Percentiles rank a stretch among this genome's conserved stretches.
These are phyloP conservation scores for Amazona ochrocephala DNA, from an alignment of 2,797 vertebrate genomes.

Conservation along the genomic window DNA sequence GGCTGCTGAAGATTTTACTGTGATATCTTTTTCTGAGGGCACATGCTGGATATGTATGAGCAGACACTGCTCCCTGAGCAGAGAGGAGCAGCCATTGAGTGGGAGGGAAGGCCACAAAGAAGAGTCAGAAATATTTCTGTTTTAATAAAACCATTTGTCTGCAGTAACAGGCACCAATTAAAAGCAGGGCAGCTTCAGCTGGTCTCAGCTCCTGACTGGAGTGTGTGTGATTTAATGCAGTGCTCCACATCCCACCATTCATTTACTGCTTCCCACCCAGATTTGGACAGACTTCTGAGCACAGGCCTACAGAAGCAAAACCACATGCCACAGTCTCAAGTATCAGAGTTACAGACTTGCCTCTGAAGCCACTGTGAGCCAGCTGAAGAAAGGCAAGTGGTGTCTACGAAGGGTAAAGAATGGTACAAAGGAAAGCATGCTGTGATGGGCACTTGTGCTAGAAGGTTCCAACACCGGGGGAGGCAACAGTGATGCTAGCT, in stretches of 20 bases:
- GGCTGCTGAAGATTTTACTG: neutral
- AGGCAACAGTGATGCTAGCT: neutral
- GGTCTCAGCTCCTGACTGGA: neutral
- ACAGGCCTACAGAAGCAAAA: neutral
- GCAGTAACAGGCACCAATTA: neutral
- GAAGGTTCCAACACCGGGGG: neutral
- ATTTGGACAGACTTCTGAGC: neutral
- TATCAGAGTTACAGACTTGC: neutral
- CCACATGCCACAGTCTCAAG: neutral
- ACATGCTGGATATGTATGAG: neutral
- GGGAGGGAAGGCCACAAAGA: neutral
- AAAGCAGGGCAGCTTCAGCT: neutral
- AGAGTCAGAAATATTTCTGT: neutral
- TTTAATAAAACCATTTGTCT: neutral
- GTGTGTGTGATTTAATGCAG: neutral
- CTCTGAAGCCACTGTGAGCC: neutral
- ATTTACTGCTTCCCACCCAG: neutral
- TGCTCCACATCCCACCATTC: neutral
- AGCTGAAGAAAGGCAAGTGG: neutral
- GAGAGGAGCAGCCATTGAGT: neutral
- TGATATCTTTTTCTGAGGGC: neutral
- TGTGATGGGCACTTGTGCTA: neutral
- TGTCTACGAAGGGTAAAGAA: neutral
- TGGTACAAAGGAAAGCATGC: neutral
- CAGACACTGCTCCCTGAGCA: neutral